These are phyloP conservation scores for Stichopus chloronotus DNA, from an alignment of 35 echinoderm and acorn worm genomes.

Conservation along the genomic window DNA sequence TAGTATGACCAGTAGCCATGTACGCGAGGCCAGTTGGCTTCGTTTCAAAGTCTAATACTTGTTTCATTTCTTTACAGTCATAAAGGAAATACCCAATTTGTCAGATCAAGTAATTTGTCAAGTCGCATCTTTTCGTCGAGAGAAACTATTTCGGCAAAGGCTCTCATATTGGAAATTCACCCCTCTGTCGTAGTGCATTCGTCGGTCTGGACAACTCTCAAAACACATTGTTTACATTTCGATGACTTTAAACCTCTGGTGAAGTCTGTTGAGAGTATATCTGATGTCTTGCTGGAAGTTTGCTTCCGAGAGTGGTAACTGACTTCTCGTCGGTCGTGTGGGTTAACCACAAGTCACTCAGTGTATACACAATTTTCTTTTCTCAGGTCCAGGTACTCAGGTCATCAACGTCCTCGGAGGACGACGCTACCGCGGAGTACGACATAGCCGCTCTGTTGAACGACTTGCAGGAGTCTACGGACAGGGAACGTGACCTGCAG, in stretches of 20 bases:
- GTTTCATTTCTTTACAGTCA: background rate
- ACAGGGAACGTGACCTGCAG: constrained; percentile 93
- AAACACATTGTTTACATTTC: background rate
- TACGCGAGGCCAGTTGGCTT: background rate
- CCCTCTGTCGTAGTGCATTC: background rate
- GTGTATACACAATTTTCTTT: background rate
- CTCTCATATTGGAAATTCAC: background rate
- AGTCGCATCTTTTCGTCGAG: background rate
- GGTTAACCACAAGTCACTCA: too few relatives aligned
- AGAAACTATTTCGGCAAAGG: background rate
- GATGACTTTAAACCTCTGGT: background rate
- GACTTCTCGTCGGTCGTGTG: too few relatives aligned
- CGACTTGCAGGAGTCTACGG: constrained; percentile 87
- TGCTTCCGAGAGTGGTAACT: too few relatives aligned
- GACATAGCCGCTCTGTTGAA: constrained; percentile 88
- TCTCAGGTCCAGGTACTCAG: constrained; percentile 36
- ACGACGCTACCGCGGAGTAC: constrained; percentile 74
- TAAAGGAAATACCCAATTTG: constrained; percentile 3
- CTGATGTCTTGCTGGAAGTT: too few relatives aligned
- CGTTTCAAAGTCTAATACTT: background rate
- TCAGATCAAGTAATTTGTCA: background rate
- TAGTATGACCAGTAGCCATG: background rate
- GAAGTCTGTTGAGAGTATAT: background rate
- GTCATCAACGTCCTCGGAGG: constrained; percentile 71
- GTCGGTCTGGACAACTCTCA: background rate